Evolutionary conservation across 2,888 invertebrate species (phyloP).

Genomic region (Campoplex nolae): DNA sequence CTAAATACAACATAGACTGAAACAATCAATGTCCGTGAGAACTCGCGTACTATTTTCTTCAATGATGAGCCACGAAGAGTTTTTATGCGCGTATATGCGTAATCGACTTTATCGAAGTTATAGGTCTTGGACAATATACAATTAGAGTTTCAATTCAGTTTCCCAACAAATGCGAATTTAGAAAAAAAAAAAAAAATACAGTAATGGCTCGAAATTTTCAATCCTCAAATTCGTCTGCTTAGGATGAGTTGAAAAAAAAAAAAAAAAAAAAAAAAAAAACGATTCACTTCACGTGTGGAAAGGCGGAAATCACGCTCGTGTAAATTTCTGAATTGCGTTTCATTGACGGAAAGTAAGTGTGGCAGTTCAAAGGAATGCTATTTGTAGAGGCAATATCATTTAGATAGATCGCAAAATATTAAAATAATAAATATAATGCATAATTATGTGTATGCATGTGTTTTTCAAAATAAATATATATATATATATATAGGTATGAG

Average conservation of each 20-base stretch:
- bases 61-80: conserved; percentile 2
- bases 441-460: neutral
- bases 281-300: neutral
- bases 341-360: conserved; percentile 17
- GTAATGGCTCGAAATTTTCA: conserved; percentile 4
- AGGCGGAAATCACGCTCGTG: conserved; percentile 1
- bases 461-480: neutral
- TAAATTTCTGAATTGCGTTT: conserved; percentile 30
- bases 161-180: neutral
- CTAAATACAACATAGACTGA: neutral
- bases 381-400: conserved; percentile 48
- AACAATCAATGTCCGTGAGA: neutral
- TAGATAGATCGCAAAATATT: conserved; percentile 28
- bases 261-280: conserved; percentile 10
- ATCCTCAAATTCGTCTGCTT: neutral
- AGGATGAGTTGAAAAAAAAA: neutral
- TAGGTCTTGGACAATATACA: conserved; percentile 18
- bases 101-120: conserved; percentile 1
- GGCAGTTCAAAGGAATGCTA: conserved; percentile 68
- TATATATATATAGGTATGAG: neutral
- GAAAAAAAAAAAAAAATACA: conserved; percentile 34
- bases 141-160: conserved; percentile 24
- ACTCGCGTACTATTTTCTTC: neutral
- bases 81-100: neutral
- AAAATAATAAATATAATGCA: conserved; percentile 24